Conservation (phyloP, 2,888 invertebrate genomes). For the Holacanthella duospinosa region DNA sequence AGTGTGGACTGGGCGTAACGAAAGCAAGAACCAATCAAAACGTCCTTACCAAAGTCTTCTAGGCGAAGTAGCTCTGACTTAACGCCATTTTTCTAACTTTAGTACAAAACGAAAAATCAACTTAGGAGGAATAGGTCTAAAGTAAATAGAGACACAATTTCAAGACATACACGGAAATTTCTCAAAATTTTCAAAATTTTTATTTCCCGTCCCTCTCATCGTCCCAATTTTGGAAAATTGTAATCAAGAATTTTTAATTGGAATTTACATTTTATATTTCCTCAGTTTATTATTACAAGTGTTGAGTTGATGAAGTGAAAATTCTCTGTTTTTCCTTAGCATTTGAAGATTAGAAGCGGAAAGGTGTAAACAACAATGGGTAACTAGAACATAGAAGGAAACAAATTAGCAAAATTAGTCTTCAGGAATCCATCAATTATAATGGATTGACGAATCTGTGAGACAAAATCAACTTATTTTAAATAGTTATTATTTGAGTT, state of each 20-base stretch:
- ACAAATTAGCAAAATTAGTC: not conserved
- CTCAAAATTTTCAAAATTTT: not conserved
- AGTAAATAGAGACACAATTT: not conserved
- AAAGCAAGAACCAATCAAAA: not conserved
- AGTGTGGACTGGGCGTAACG: not conserved
- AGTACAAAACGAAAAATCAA: conserved; percentile 5
- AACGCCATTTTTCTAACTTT: conserved; percentile 6
- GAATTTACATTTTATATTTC: conserved; percentile 5
- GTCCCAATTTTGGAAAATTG: not conserved
- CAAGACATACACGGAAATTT: not conserved
- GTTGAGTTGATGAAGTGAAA: not conserved
- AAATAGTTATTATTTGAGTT: no score
- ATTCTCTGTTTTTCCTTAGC: not conserved
- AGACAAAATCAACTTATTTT: not conserved
- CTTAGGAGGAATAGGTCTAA: not conserved
- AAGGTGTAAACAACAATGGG: not conserved
- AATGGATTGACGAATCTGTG: not conserved
- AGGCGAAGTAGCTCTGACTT: not conserved
- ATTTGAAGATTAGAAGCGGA: not conserved
- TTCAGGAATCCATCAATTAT: not conserved
- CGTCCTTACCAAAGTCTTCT: not conserved
- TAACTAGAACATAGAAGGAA: not conserved
- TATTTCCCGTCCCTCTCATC: not conserved
- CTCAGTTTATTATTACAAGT: conserved; percentile 6
- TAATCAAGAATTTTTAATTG: not conserved